Evolutionary conservation across 2,888 invertebrate species (phyloP).

Genomic region (Morpho achilles): DNA sequence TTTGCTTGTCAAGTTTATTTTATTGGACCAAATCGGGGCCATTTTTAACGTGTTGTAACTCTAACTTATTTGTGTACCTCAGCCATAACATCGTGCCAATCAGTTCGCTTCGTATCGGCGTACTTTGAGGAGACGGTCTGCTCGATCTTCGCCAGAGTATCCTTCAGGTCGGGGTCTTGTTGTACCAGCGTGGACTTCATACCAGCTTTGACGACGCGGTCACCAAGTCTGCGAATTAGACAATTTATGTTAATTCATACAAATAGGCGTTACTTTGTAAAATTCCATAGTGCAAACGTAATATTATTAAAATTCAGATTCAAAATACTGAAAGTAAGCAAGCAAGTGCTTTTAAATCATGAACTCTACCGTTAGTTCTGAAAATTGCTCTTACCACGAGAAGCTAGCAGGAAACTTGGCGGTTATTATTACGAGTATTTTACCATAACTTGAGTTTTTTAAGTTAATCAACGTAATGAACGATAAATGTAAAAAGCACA

Average conservation of each 20-base stretch:
- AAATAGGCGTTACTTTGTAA: neutral
- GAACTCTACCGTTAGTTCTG: too few species aligned
- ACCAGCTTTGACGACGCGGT: conserved; percentile 95
- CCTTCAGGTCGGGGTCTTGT: conserved; percentile 93
- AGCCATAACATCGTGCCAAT: conserved; percentile 84
- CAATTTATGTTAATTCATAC: neutral
- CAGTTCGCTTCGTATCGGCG: conserved; percentile 84
- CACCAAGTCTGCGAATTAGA: conserved; percentile 83
- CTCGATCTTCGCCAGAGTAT: conserved; percentile 81
- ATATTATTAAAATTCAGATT: neutral
- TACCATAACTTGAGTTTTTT: too few species aligned
- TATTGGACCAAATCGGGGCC: neutral
- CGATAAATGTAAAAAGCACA: too few species aligned
- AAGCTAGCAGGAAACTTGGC: too few species aligned
- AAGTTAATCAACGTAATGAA: too few species aligned
- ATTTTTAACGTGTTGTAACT: neutral
- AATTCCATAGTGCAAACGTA: neutral
- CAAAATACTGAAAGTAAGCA: too few species aligned
- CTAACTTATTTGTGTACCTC: conserved; percentile 34
- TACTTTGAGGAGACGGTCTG: conserved; percentile 81
- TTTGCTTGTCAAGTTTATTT: too few species aligned
- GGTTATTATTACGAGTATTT: too few species aligned
- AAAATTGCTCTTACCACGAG: too few species aligned
- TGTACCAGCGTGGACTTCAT: conserved; percentile 79
- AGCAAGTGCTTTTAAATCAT: too few species aligned